These are phyloP conservation scores for Chelonus formosanus DNA, from an alignment of 2,888 invertebrate species.

Conservation along the genomic window DNA sequence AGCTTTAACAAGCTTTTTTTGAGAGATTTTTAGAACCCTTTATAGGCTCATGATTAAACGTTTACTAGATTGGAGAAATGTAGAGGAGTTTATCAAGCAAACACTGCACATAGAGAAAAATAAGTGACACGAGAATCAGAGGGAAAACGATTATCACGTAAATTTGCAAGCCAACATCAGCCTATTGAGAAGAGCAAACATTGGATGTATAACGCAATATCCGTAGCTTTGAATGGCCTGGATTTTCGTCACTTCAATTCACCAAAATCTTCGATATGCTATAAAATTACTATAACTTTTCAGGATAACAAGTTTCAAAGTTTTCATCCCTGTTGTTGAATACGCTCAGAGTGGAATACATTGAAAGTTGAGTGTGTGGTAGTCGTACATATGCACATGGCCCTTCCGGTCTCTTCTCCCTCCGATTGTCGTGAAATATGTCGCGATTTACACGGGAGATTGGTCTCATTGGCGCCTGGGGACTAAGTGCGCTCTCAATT, in stretches of 20 bases:
- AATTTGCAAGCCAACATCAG: background rate
- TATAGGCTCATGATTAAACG: no score
- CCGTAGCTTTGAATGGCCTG: background rate
- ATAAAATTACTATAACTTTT: conserved; percentile 42
- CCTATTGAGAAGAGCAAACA: background rate
- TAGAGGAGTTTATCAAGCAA: conserved; percentile 18
- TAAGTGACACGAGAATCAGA: no score
- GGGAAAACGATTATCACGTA: conserved; percentile 4
- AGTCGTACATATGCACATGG: background rate
- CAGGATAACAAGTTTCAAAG: conserved; percentile 46
- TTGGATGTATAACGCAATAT: background rate
- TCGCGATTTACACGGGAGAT: conserved; percentile 65
- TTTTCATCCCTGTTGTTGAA: conserved; percentile 34
- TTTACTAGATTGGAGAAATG: background rate
- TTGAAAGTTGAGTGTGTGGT: no score
- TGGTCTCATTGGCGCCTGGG: conserved; percentile 63
- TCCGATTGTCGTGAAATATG: conserved; percentile 60
- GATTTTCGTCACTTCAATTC: conserved; percentile 18
- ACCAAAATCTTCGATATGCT: conserved; percentile 31
- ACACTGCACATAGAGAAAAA: conserved; percentile 17
- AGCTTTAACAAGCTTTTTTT: no score
- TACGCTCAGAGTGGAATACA: background rate
- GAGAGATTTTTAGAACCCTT: no score
- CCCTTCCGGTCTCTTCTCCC: conserved; percentile 10
- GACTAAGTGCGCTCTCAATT: conserved; percentile 51